Evolutionary conservation across 2,888 invertebrate genomes (phyloP).

Genomic region (Aproaerema taeniolella): DNA sequence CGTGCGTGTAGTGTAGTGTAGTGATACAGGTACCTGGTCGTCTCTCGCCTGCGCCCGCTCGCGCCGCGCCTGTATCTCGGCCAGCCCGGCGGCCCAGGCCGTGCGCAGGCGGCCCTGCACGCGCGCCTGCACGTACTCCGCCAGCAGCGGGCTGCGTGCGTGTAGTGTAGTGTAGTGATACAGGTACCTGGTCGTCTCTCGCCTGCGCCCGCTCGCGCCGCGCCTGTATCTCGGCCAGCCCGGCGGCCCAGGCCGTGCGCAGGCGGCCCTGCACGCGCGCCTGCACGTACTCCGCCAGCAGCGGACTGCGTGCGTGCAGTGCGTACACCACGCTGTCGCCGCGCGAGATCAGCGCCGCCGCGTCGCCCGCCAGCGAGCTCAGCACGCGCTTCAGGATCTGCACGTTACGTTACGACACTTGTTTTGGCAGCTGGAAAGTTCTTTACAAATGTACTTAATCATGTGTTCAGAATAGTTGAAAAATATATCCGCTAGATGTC

Average conservation of each 20-base stretch:
- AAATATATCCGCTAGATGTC: too few species aligned
- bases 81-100: constrained; percentile 78
- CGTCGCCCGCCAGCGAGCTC: constrained; percentile 83
- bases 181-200: constrained; percentile 59
- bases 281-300: constrained; percentile 64
- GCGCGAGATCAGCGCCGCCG: constrained; percentile 85
- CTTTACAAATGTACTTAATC: too few species aligned
- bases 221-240: constrained; percentile 76
- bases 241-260: constrained; percentile 75
- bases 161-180: too few species aligned
- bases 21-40: constrained; percentile 45
- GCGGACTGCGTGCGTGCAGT: constrained; percentile 76
- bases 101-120: constrained; percentile 61
- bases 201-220: constrained; percentile 58
- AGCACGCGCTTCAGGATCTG: constrained; percentile 81
- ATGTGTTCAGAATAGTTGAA: too few species aligned
- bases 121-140: constrained; percentile 53
- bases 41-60: constrained; percentile 67
- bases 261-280: constrained; percentile 47
- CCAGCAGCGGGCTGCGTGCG: constrained; percentile 61
- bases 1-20: too few species aligned
- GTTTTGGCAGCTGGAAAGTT: too few species aligned
- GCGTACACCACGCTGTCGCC: constrained; percentile 86
- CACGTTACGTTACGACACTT: constrained; percentile 77
- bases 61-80: constrained; percentile 70